Evolutionary conservation across 2,797 vertebrate species (phyloP).

Genomic region (Cyclopterus lumpus): DNA sequence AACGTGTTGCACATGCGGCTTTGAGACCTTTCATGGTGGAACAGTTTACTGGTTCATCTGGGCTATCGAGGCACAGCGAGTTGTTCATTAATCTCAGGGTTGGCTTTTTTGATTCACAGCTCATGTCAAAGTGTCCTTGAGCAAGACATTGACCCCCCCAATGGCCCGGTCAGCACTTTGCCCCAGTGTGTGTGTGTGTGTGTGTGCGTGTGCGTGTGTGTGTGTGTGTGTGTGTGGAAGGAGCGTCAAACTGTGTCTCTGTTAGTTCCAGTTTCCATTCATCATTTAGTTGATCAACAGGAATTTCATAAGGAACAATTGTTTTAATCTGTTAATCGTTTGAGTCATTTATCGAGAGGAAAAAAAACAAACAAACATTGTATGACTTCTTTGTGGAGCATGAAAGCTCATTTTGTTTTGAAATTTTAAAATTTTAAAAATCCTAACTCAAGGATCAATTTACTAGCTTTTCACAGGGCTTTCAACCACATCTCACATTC

Average conservation of each 20-base stretch:
- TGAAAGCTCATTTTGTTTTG: no score
- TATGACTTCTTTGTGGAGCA: background rate
- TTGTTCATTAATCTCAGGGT: background rate
- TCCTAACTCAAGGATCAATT: no score
- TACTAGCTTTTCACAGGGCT: no score
- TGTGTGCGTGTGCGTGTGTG: no score
- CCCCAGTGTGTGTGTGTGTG: background rate
- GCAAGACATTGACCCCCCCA: background rate
- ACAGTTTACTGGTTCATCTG: background rate
- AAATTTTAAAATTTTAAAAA: no score
- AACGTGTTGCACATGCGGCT: background rate
- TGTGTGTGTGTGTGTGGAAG: no score
- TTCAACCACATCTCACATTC: background rate
- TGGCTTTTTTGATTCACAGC: background rate
- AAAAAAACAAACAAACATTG: background rate
- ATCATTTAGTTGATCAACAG: background rate
- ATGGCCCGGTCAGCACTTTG: background rate
- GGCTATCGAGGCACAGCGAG: background rate
- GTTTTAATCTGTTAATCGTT: background rate
- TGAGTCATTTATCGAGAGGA: background rate
- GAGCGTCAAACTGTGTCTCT: background rate
- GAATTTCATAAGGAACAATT: background rate
- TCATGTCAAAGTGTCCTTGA: conserved; percentile 19
- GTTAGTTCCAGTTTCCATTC: background rate
- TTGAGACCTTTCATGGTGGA: conserved; percentile 1